These are phyloP conservation scores for Panulirus ornatus DNA, from an alignment of 1,140 invertebrate species.

Conservation along the genomic window DNA sequence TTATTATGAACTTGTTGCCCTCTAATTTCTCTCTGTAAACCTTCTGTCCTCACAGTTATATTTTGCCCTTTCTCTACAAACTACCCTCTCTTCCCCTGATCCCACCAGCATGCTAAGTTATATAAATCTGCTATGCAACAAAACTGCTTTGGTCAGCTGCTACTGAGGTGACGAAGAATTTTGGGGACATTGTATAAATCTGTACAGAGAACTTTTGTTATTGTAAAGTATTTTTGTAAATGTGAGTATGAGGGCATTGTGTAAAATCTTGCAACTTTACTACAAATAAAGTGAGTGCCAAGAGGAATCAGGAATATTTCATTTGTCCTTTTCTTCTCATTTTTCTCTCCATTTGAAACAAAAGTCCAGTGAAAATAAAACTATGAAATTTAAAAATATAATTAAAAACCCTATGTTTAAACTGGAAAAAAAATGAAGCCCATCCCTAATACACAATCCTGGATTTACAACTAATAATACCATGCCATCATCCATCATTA, in stretches of 20 bases:
- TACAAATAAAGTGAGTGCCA: constrained; percentile 74
- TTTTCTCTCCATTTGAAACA: too few species aligned
- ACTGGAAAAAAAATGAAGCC: too few species aligned
- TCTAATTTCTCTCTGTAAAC: too few species aligned
- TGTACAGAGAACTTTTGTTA: constrained; percentile 74
- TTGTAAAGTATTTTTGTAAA: constrained; percentile 74
- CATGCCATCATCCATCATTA: too few species aligned
- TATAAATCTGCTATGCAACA: constrained; percentile 38
- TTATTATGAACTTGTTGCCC: not conserved
- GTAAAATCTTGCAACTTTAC: constrained; percentile 73
- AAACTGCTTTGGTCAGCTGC: constrained; percentile 15
- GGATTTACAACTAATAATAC: too few species aligned
- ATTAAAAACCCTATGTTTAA: too few species aligned
- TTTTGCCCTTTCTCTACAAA: not conserved
- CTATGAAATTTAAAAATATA: too few species aligned
- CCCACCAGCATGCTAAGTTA: constrained; percentile 5
- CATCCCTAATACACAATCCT: too few species aligned
- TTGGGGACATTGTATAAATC: constrained; percentile 72
- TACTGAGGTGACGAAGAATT: constrained; percentile 58
- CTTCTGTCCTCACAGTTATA: not conserved
- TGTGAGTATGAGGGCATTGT: constrained; percentile 74
- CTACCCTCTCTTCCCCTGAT: not conserved
- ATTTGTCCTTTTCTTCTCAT: too few species aligned
- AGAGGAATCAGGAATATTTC: not conserved
- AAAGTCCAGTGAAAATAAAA: too few species aligned